Conservation (phyloP, 2,888 invertebrate species). For the Nymphalis polychloros region DNA sequence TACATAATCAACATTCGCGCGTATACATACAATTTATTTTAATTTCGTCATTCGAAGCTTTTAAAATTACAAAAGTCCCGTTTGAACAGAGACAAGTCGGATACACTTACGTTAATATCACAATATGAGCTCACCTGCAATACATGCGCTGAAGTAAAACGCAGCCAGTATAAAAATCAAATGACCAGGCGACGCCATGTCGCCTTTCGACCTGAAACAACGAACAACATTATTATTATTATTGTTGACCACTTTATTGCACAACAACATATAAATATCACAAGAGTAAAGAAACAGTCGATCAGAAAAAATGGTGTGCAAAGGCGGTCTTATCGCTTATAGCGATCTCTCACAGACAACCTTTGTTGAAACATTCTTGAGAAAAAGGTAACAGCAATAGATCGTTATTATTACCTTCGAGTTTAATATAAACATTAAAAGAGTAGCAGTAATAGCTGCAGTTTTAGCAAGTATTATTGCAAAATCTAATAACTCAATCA, state of each 20-base stretch:
- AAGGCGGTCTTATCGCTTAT: too few species aligned
- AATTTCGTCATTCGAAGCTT: not conserved
- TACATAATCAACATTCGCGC: too few species aligned
- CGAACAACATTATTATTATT: too few species aligned
- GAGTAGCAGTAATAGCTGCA: not conserved
- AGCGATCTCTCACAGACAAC: too few species aligned
- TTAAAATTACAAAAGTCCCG: not conserved
- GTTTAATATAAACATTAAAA: conserved; percentile 1
- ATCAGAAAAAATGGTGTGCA: too few species aligned
- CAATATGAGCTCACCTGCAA: conserved; percentile 54
- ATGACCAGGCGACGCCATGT: conserved; percentile 56
- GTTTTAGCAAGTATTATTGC: not conserved
- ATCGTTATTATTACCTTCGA: not conserved
- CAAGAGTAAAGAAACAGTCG: too few species aligned
- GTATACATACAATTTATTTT: too few species aligned
- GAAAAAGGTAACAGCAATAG: not conserved
- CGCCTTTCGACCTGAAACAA: conserved; percentile 54
- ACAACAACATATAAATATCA: too few species aligned
- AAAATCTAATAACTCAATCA: conserved; percentile 33
- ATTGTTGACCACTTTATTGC: too few species aligned
- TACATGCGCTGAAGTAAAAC: conserved; percentile 47
- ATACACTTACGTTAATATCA: not conserved
- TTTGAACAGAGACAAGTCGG: not conserved
- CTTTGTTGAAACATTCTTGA: too few species aligned
- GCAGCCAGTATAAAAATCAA: conserved; percentile 48